Evolutionary conservation across 2,113 vertebrate genomes (phyloP).

Genomic region (Hippolais icterina): DNA sequence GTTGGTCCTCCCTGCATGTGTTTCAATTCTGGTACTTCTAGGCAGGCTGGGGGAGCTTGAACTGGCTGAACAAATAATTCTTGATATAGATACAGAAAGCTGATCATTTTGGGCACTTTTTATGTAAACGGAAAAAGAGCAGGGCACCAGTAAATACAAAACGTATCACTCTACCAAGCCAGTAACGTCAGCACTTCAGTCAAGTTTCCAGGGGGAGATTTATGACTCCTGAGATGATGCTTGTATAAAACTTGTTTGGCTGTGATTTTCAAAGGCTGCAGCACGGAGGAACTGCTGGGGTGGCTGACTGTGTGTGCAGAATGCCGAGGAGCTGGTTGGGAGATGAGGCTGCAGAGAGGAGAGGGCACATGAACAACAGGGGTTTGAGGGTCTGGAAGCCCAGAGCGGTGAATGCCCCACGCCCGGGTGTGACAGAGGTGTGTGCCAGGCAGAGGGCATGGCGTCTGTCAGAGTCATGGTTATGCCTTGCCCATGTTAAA

Average conservation of each 20-base stretch:
- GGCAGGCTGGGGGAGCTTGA: not conserved
- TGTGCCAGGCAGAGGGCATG: not conserved
- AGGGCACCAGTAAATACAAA: not conserved
- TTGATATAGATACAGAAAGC: not conserved
- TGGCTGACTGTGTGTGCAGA: not conserved
- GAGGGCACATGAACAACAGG: not conserved
- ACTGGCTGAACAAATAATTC: not conserved
- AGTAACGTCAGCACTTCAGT: conserved; percentile 28
- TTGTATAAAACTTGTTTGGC: not conserved
- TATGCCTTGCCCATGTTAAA: not conserved
- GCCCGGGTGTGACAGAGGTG: not conserved
- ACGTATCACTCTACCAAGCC: not conserved
- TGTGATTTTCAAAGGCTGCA: not conserved
- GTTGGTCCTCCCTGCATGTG: fast-evolving
- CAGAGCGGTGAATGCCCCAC: not conserved
- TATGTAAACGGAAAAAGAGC: not conserved
- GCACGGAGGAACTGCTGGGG: not conserved
- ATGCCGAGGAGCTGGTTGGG: not conserved
- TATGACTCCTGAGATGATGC: conserved; percentile 14
- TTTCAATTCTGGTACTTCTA: not conserved
- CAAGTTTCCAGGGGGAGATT: conserved; percentile 29
- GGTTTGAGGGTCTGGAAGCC: not conserved
- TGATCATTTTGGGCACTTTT: not conserved
- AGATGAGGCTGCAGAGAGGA: not conserved
- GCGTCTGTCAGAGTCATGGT: not conserved